Evolutionary conservation across 2,113 vertebrate species (phyloP).

Genomic region (Prietella phreatophila): DNA sequence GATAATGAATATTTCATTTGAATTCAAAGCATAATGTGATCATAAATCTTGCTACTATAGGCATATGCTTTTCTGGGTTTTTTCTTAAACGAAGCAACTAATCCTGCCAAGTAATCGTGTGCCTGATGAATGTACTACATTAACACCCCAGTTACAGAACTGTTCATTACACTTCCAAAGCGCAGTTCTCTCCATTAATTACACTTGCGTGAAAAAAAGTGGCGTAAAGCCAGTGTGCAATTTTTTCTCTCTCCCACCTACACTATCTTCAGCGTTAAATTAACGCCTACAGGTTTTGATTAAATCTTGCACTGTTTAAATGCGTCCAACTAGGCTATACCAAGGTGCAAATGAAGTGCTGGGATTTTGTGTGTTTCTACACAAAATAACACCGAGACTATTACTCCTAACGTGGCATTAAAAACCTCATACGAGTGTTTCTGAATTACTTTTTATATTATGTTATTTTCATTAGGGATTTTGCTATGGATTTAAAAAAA

Average conservation of each 20-base stretch:
- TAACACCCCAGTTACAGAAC: conserved; percentile 15
- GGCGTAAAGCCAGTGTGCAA: not conserved
- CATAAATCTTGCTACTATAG: not conserved
- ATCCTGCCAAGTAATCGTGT: not conserved
- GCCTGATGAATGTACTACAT: not conserved
- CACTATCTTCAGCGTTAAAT: not conserved
- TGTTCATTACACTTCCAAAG: not conserved
- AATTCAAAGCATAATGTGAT: too few relatives aligned
- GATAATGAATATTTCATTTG: not conserved
- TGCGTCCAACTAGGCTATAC: not conserved
- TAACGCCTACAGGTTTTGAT: not conserved
- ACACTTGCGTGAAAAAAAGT: not conserved
- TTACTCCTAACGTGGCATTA: not conserved
- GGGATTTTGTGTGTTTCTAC: not conserved
- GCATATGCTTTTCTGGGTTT: not conserved
- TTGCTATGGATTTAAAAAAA: not conserved
- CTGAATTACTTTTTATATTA: not conserved
- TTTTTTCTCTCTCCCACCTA: not conserved
- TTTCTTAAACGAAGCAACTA: not conserved
- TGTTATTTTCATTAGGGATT: not conserved
- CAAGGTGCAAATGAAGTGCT: not conserved
- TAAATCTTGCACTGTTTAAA: not conserved
- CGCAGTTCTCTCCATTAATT: conserved; percentile 1
- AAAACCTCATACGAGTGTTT: not conserved
- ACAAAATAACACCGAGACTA: not conserved